Evolutionary conservation across 2,797 vertebrate species (phyloP).

Genomic region (Myotis vivesi): DNA sequence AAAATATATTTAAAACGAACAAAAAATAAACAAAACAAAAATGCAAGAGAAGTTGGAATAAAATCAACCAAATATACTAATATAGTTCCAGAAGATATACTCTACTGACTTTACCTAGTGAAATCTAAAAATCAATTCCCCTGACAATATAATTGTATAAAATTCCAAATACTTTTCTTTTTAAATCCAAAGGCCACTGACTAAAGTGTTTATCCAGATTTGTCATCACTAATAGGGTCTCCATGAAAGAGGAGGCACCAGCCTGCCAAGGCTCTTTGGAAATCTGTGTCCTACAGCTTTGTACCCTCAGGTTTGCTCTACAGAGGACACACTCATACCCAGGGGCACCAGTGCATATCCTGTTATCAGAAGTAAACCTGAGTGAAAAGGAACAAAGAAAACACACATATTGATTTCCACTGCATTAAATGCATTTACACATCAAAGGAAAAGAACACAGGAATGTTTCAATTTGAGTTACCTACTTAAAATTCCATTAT

Average conservation of each 20-base stretch:
- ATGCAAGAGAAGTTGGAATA: background rate
- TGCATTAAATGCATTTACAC: slow-evolving; percentile 54
- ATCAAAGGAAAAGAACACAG: slow-evolving; percentile 59
- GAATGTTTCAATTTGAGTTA: slow-evolving; percentile 40
- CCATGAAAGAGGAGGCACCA: background rate
- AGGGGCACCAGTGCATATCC: background rate
- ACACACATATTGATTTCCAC: slow-evolving; percentile 11
- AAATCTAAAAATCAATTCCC: background rate
- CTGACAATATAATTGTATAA: background rate
- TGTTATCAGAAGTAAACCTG: slow-evolving; percentile 27
- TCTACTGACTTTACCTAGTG: background rate
- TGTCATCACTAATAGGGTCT: background rate
- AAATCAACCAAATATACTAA: background rate
- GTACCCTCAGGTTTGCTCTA: background rate
- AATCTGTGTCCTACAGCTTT: background rate
- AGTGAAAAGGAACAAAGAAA: slow-evolving; percentile 58
- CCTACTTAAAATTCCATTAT: slow-evolving; percentile 60
- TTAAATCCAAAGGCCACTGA: background rate
- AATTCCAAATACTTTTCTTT: background rate
- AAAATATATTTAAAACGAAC: no score
- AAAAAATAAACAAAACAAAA: no score
- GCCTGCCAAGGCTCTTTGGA: background rate
- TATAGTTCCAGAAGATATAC: background rate
- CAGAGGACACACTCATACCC: background rate
- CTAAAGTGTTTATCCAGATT: background rate